These are phyloP conservation scores for Drosophila mayaguana DNA, from an alignment of 2,888 invertebrate genomes.

Conservation along the genomic window DNA sequence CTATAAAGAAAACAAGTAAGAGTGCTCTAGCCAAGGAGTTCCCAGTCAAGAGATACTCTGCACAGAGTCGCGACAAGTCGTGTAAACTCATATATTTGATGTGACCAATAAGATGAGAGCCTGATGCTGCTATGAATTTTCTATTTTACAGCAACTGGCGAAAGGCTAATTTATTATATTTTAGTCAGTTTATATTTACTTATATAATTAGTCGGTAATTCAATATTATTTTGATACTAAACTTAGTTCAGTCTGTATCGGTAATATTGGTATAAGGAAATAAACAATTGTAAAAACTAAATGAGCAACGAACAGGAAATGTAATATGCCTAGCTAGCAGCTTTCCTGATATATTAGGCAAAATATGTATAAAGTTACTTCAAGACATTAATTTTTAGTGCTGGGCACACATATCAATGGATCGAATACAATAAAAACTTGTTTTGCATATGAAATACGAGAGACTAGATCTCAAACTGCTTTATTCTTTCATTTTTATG, in stretches of 20 bases:
- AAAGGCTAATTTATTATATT: not conserved
- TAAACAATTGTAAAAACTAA: not conserved
- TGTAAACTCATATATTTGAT: too few relatives aligned
- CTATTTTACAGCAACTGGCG: not conserved
- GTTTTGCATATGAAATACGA: not conserved
- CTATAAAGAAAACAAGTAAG: slow-evolving; percentile 27
- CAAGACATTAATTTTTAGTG: not conserved
- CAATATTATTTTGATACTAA: not conserved
- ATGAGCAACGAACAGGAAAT: not conserved
- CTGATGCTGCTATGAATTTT: not conserved
- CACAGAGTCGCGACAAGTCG: too few relatives aligned
- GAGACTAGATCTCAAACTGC: not conserved
- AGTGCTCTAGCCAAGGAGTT: not conserved
- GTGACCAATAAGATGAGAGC: too few relatives aligned
- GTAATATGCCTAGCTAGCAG: not conserved
- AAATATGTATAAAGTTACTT: not conserved
- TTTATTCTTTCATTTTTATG: not conserved
- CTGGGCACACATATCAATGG: not conserved
- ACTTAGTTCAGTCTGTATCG: not conserved
- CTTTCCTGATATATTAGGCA: too few relatives aligned
- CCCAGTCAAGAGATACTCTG: not conserved
- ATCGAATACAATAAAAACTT: not conserved
- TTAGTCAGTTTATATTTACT: not conserved
- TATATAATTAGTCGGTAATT: not conserved
- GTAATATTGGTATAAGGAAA: not conserved